Evolutionary conservation across 2,888 invertebrate genomes (phyloP), one percentile per base, ranked within the genome.

Genomic region (Corbicula japonica): DNA sequence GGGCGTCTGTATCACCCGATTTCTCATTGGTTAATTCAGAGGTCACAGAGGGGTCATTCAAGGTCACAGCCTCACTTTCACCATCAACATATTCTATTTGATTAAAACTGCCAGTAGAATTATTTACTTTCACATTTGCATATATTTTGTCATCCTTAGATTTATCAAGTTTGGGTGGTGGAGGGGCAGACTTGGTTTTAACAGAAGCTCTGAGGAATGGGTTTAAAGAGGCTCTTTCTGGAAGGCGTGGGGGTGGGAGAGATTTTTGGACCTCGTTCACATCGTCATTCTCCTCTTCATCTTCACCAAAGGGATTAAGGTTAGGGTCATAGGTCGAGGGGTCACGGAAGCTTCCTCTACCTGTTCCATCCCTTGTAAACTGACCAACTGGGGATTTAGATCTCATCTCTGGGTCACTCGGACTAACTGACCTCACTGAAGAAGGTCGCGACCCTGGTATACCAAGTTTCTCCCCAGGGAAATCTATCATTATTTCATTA

Each of bases 1-100:
- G 69, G 78, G 70, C 74, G 26, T 69, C 83, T 66, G 74, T 54
- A 35, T 76, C 76, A 68, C 76, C 69, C 66, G 63, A 71, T 69
- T 23, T 58, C 46, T 83, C 83, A 83, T 79, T 83, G 83, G 79
- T 76, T 69, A 69, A 65, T 74, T 79, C 83, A 73, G 83, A 83
- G 79, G 83, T 76, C 76, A 76, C 79, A 66, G 69, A 58, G 58
- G 61, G 74, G 83, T 83, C 74, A 78, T 56, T 66, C 28, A 21
- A 18, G 35, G 48, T 35, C 30, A 61, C 68, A 54, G 56, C 61
- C 56, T 61, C 77, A 48, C 38, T 68, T 23, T 72, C 76, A 62
- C 54, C 46, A 48, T 48, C 32, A 12, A 32, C 56, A 2, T 32
- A n/a, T n/a, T n/a, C n/a, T n/a, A n/a, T n/a, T n/a, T n/a, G n/a